Percentiles rank a stretch among this genome's conserved stretches.
Evolutionary conservation across 2,797 vertebrate genomes (phyloP).

Genomic region (Leptodactylus fallax): DNA sequence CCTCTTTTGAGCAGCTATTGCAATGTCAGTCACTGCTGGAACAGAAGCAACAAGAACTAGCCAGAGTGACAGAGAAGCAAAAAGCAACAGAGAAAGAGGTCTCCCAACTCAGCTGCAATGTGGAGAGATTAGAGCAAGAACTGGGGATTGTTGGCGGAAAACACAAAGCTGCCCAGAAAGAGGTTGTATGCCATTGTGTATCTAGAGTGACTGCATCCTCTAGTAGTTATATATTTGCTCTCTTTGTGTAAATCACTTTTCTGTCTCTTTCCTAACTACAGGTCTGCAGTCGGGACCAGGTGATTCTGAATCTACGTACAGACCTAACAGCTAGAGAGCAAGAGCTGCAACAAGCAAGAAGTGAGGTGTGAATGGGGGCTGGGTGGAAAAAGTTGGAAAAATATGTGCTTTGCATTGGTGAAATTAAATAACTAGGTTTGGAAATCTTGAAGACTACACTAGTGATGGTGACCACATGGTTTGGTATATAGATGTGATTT

Average conservation of each 20-base stretch:
- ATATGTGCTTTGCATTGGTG: not conserved
- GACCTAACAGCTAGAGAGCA: conserved; percentile 69
- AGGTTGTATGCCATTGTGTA: conserved; percentile 28
- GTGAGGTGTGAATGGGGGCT: conserved; percentile 68
- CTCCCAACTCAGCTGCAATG: conserved; percentile 45
- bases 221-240: no score
- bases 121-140: conserved; percentile 57
- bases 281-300: conserved; percentile 71
- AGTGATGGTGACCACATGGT: not conserved
- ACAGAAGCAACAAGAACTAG: conserved; percentile 64
- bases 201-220: not conserved
- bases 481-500: not conserved
- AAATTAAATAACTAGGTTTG: not conserved
- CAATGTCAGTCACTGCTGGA: conserved; percentile 41
- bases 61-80: conserved; percentile 61
- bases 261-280: conserved; percentile 47
- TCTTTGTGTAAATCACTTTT: no score
- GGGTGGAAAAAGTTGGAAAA: not conserved
- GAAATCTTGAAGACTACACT: not conserved
- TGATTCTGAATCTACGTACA: conserved; percentile 69
- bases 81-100: conserved; percentile 56
- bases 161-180: conserved; percentile 64
- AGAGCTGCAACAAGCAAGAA: conserved; percentile 61
- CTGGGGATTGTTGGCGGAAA: conserved; percentile 64
- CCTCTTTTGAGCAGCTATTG: conserved; percentile 20